These are phyloP conservation scores for Cynopterus sphinx DNA, from an alignment of 2,797 vertebrate species.

Conservation along the genomic window DNA sequence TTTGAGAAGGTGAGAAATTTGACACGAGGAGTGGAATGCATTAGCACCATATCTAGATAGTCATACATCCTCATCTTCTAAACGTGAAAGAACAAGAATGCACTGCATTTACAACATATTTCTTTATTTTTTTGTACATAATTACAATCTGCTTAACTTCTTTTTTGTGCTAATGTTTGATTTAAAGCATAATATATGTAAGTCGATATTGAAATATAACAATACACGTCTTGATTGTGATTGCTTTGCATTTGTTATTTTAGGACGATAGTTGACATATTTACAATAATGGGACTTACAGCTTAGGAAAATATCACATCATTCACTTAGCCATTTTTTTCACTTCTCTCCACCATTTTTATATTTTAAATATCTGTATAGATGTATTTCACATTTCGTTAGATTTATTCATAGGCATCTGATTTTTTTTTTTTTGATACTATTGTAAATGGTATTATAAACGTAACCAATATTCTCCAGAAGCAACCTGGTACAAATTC, in stretches of 20 bases:
- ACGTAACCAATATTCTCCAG: not conserved
- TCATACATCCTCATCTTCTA: not conserved
- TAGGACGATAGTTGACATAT: not conserved
- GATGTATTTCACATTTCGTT: not conserved
- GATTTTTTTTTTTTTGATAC: not conserved
- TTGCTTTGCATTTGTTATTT: not conserved
- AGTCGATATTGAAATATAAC: not conserved
- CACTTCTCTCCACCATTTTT: not conserved
- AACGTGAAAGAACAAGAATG: not conserved
- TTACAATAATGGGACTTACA: not conserved
- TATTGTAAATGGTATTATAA: not conserved
- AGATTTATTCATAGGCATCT: not conserved
- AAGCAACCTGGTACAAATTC: not conserved
- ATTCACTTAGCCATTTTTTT: not conserved
- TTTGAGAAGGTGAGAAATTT: slow-evolving; percentile 71
- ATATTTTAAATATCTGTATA: not conserved
- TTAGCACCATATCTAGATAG: slow-evolving; percentile 34
- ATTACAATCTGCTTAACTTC: not conserved
- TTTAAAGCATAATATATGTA: not conserved
- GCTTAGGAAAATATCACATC: not conserved
- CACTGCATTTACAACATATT: not conserved
- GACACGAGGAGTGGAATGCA: not conserved
- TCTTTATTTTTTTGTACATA: not conserved
- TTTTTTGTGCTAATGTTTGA: not conserved
- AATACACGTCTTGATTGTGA: not conserved